Base-by-base conservation (phyloP, 2,797 vertebrate species). In the Sebastiscus albofasciatus region DNA sequence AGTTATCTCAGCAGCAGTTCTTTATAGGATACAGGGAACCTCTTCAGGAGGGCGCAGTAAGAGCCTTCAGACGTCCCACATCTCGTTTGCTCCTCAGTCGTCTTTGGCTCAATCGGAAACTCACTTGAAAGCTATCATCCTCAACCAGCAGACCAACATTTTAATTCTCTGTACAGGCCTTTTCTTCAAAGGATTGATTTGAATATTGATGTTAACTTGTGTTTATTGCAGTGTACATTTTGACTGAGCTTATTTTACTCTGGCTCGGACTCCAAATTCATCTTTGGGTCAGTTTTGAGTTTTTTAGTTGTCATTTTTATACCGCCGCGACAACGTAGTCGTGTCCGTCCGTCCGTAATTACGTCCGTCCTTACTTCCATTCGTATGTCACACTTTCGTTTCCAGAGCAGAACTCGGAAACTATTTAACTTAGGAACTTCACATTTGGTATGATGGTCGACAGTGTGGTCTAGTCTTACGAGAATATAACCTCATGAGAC, bases 1-100 rank as follows among this genome's bases (percentile, higher is more conserved):
- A 10, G 13, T 64, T 39, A 54, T 64, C 52, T 54, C 67, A 74
- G 61, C 65, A 54, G 66, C 18, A 39, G 33, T 12, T 67, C 64
- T 76, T 61, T 55, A 16, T 8, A 33, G 29, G 18, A 8, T 18
- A 34, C n/a, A 39, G n/a, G 24, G 11, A 39, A 3, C 29, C 9
- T 69, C 62, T 56, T 71, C 77, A 69, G 67, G 36, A 33, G 49
- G 34, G 29, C 56, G 7, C 66, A 80, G 58, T 22, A 20, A 46
- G 31, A 75, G 18, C 24, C 36, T 65, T 39, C 42, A 72, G 20
- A 75, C 46, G 18, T 49, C 18, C 46, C 18, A 11, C 20, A 14
- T 65, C 49, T 60, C 6, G 3, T 49, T 7, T 49, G 12, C 33
- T 67, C 42, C 34, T 69, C n/a, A 4, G 4, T 68, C 36, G 16